phyloP scores from a whole-genome alignment of 2,888 invertebrate species.

The Erannis defoliaria region DNA sequence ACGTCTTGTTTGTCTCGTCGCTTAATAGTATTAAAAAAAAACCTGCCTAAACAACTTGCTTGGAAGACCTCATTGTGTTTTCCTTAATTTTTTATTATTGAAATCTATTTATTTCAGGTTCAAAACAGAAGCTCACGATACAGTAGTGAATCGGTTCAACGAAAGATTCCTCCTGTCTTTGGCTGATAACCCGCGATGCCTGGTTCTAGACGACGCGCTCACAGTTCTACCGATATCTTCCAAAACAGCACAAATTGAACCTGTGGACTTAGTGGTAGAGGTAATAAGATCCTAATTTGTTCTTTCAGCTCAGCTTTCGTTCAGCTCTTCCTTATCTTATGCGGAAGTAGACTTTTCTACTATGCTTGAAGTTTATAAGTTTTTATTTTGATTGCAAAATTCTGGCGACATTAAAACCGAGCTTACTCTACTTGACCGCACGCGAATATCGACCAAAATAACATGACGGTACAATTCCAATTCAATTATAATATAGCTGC shows the following conservation, averaged over 20 bases:
- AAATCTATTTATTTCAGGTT: conserved; percentile 88
- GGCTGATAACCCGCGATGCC: conserved; percentile 93
- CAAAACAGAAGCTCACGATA: conserved; percentile 97
- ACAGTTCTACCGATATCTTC: conserved; percentile 97
- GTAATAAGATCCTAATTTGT: conserved; percentile 45
- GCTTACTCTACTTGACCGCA: neutral
- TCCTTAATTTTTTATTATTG: no score
- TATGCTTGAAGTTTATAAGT: no score
- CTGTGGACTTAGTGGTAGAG: conserved; percentile 85
- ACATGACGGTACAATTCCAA: neutral
- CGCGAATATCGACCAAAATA: neutral
- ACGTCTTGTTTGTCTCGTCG: no score
- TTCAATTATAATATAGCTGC: neutral
- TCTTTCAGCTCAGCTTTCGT: no score
- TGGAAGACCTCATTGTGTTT: no score
- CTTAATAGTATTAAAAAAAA: no score
- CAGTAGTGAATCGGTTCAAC: conserved; percentile 97
- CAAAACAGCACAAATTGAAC: conserved; percentile 92
- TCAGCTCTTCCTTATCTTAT: no score
- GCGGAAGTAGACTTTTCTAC: no score
- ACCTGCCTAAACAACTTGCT: no score
- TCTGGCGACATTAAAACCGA: no score
- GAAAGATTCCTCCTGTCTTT: conserved; percentile 97
- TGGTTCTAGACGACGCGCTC: conserved; percentile 98
- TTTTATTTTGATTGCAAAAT: no score